Conservation (phyloP, 64 coral and sea anemone genomes). For the Montipora sp. region DNA sequence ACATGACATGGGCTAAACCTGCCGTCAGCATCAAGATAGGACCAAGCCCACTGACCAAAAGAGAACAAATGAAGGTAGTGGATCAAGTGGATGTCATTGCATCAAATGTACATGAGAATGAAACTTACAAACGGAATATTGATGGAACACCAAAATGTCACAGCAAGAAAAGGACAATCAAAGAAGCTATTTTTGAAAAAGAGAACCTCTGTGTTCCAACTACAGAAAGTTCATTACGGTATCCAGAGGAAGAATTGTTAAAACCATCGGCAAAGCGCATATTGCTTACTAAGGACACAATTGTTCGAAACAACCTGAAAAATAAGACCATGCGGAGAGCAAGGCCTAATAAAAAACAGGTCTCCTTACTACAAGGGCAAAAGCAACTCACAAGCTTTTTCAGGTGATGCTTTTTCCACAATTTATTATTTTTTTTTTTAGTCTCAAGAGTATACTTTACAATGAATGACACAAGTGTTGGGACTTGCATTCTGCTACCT, state of each 20-base stretch:
- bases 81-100: not conserved
- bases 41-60: conserved; percentile 8
- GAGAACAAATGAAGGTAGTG: conserved; percentile 23
- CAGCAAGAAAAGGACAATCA: conserved; percentile 54
- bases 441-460: too few species aligned
- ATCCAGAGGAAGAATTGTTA: not conserved
- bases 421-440: too few species aligned
- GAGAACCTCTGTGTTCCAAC: conserved; percentile 22
- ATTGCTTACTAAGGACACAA: conserved; percentile 7
- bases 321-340: not conserved
- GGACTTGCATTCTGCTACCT: too few species aligned
- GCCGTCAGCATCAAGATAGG: conserved; percentile 57
- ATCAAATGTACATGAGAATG: not conserved
- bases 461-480: too few species aligned
- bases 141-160: conserved; percentile 52
- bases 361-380: conserved; percentile 59
- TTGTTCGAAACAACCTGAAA: conserved; percentile 29
- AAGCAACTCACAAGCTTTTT: conserved; percentile 66
- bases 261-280: conserved; percentile 43
- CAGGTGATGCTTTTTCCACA: not conserved
- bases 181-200: conserved; percentile 47
- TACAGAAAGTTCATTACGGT: not conserved
- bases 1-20: conserved; percentile 84
- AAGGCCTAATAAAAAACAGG: conserved; percentile 15
- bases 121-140: not conserved